A percentile compares a stretch with the other conserved stretches of the same genome.
These are phyloP conservation scores for Neomonachus schauinslandi DNA, from an alignment of 2,113 vertebrate genomes.

Conservation along the genomic window DNA sequence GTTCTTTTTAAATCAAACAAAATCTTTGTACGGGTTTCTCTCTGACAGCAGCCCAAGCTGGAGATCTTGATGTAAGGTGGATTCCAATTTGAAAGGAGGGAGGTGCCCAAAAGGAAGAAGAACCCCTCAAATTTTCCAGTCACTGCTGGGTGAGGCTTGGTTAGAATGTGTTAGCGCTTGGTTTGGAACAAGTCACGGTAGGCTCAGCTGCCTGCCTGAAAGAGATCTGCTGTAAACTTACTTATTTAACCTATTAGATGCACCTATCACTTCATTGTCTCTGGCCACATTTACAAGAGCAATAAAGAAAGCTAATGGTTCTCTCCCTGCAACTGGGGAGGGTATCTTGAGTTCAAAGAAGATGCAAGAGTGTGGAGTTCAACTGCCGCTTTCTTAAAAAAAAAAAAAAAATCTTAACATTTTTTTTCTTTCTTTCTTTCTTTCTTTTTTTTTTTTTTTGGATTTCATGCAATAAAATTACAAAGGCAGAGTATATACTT, in stretches of 20 bases:
- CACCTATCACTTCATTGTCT: slow-evolving; percentile 28
- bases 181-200: neutral
- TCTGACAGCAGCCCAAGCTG: neutral
- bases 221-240: neutral
- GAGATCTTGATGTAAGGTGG: neutral
- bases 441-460: neutral
- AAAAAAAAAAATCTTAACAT: neutral
- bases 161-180: neutral
- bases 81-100: neutral
- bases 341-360: neutral
- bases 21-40: neutral
- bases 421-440: neutral
- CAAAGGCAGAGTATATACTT: neutral
- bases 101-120: neutral
- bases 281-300: slow-evolving; percentile 39
- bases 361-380: neutral
- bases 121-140: neutral
- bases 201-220: neutral
- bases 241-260: slow-evolving; percentile 47
- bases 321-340: neutral
- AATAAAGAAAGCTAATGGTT: neutral
- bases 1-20: neutral
- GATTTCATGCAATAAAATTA: neutral
- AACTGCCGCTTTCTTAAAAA: neutral
- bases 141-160: neutral